phyloP scores from a whole-genome alignment of 2,113 vertebrate species.

The Capreolus pygargus region DNA sequence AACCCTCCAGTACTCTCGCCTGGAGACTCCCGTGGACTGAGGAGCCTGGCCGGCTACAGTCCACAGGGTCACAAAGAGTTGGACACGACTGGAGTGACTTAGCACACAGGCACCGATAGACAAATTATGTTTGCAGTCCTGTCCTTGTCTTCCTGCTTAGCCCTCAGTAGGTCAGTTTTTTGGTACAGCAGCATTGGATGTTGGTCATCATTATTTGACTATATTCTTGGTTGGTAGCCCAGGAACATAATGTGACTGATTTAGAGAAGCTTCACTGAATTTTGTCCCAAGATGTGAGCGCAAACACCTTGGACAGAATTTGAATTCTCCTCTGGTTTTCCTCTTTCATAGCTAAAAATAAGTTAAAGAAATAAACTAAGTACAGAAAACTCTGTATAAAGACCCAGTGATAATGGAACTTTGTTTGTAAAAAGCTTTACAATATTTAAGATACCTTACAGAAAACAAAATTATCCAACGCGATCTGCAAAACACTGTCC shows the following conservation, averaged over 20 bases:
- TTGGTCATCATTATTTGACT: background rate
- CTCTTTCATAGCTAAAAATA: background rate
- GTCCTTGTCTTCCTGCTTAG: background rate
- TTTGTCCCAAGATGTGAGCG: background rate
- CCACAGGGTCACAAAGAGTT: background rate
- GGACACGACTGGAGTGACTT: background rate
- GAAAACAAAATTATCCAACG: background rate
- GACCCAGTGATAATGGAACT: background rate
- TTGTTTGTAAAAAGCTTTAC: background rate
- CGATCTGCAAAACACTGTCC: background rate
- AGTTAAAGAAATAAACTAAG: background rate
- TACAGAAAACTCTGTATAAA: background rate
- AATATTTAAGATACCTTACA: background rate
- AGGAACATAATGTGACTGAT: background rate
- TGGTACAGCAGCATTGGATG: background rate
- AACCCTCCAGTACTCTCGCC: background rate
- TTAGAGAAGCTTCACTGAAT: background rate
- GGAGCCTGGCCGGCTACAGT: background rate
- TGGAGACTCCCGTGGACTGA: background rate
- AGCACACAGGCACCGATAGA: fast-evolving
- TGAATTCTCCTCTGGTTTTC: background rate
- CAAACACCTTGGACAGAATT: background rate
- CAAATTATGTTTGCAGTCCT: background rate
- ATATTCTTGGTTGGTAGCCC: background rate
- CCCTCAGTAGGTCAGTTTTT: background rate